Conservation (phyloP, 2,797 vertebrate species). For the Poecilia wingei region DNA sequence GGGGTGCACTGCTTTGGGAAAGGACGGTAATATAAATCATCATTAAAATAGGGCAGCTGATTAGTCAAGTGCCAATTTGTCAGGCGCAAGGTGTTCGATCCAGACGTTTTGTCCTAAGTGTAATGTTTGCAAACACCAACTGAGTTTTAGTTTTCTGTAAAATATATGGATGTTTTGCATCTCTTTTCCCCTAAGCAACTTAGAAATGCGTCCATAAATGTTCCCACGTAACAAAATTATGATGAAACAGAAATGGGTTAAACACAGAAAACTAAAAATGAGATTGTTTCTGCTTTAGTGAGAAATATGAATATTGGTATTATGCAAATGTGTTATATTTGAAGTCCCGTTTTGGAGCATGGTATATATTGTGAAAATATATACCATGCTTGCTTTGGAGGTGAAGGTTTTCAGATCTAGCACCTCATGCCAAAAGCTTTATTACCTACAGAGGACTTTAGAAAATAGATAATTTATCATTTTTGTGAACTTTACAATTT, state of each 20-base stretch:
- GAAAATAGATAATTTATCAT: background rate
- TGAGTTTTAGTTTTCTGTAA: background rate
- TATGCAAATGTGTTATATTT: background rate
- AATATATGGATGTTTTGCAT: background rate
- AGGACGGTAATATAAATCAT: background rate
- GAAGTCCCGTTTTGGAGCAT: background rate
- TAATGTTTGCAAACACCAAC: background rate
- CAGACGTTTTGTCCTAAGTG: background rate
- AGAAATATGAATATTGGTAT: background rate
- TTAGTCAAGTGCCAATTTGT: background rate
- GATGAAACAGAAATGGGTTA: background rate
- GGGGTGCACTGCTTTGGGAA: slow-evolving; percentile 27
- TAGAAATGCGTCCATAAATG: background rate
- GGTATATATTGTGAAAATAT: background rate
- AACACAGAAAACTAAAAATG: background rate
- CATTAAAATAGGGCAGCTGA: background rate
- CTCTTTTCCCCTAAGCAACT: background rate
- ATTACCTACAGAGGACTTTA: background rate
- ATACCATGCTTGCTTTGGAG: background rate
- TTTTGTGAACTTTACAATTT: background rate
- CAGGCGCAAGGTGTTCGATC: background rate
- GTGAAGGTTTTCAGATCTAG: background rate
- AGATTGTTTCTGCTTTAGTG: background rate
- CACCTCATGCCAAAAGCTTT: background rate
- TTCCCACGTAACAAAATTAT: background rate